Conservation (phyloP, 2,797 vertebrate genomes). For the Chrysocyon brachyurus region DNA sequence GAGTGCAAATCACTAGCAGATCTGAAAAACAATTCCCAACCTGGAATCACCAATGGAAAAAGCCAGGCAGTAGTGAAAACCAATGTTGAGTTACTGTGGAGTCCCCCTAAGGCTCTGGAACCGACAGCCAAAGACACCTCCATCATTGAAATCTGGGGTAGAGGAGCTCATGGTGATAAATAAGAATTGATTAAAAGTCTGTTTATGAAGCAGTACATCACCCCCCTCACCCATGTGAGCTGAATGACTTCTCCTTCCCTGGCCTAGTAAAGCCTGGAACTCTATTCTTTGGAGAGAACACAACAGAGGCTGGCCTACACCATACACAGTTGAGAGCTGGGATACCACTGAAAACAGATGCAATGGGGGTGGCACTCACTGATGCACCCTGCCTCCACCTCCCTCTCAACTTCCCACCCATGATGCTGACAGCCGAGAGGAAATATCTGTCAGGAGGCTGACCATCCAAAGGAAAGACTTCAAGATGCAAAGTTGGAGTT, state of each 20-base stretch:
- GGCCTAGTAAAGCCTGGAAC: neutral
- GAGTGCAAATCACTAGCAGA: neutral
- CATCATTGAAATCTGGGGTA: neutral
- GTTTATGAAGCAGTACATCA: neutral
- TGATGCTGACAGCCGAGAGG: neutral
- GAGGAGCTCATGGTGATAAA: neutral
- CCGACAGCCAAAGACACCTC: neutral
- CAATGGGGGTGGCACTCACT: neutral
- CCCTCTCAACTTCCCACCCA: neutral
- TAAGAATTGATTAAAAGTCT: neutral
- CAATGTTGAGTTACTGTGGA: neutral
- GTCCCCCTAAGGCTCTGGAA: neutral
- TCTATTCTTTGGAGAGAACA: neutral
- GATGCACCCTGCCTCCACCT: neutral
- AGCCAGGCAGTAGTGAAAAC: neutral
- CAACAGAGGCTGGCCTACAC: neutral
- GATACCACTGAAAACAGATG: neutral
- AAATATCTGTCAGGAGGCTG: neutral
- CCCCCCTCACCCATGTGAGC: neutral
- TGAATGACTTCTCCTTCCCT: neutral
- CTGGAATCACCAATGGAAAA: neutral
- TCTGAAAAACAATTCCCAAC: neutral
- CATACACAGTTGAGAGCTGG: neutral
- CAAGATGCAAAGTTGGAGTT: neutral
- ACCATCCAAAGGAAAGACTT: neutral